Evolutionary conservation across 2,888 invertebrate genomes (phyloP).

Genomic region (Agrochola litura): DNA sequence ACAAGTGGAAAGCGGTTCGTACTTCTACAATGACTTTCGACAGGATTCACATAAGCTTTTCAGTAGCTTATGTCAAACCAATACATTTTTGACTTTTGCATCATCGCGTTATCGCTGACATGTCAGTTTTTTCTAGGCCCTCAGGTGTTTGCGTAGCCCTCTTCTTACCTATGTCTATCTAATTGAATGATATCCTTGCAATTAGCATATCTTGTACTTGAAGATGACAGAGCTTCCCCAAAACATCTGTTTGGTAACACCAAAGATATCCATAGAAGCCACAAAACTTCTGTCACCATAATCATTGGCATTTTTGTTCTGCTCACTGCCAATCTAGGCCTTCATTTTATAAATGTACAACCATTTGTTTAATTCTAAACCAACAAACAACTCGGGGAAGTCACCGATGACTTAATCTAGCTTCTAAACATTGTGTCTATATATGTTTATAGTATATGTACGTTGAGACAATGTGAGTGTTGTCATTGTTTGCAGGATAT

Average conservation of each 20-base stretch:
- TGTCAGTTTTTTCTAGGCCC: neutral
- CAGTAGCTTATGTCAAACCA: neutral
- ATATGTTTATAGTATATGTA: conserved; percentile 11
- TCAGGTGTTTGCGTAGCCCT: neutral
- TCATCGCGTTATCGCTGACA: too few species aligned
- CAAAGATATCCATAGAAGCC: neutral
- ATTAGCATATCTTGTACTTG: neutral
- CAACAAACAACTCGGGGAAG: conserved; percentile 27
- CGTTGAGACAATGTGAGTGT: conserved; percentile 42
- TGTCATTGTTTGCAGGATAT: conserved; percentile 55
- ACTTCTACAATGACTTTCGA: neutral
- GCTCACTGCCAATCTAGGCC: too few species aligned
- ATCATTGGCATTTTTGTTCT: neutral
- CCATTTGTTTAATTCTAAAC: conserved; percentile 5
- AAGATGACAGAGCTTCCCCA: neutral
- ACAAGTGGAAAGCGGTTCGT: too few species aligned
- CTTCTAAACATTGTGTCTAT: conserved; percentile 22
- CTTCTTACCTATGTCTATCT: neutral
- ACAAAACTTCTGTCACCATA: too few species aligned
- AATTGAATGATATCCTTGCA: neutral
- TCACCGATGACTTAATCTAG: conserved; percentile 44
- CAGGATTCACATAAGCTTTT: neutral
- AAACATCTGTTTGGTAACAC: neutral
- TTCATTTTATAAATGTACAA: neutral
- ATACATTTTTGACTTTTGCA: neutral